Evolutionary conservation across 2,113 vertebrate genomes (phyloP), one percentile per base, ranked within the genome.

Genomic region (Xiphophorus hellerii): DNA sequence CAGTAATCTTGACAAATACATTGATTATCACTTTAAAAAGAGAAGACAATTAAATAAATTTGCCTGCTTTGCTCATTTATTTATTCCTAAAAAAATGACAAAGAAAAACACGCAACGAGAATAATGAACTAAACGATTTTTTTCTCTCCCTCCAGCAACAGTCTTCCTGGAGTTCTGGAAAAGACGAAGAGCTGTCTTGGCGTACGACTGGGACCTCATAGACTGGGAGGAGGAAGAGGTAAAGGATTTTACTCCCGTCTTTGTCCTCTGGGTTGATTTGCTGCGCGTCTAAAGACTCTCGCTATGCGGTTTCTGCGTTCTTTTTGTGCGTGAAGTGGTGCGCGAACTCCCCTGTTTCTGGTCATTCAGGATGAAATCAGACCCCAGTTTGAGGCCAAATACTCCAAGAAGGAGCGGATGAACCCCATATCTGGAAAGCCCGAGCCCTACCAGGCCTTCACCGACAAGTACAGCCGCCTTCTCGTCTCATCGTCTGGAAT

Each of bases 161-260:
- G 96, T 98, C 78, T 98, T 99, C 92, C 92, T 99, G 79, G 97
- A 99, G 90, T 98, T 99, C 83, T 99, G 97, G 97, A 99, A 99
- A 92, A 95, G 97, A 77, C 93, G 97, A 28, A 84, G 97, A 91
- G 97, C 97, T 3, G 96, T 97, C 61, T 96, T 99, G 73, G 97
- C 97, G 62, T 99, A 99, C 66, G 97, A 99, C 90, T 99, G 97
- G 97, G 97, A 99, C 89, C 94, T 98, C 81, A 96, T 98, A 74
- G 97, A 99, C 92, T 98, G 97, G 96, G 97, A 98, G 90, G 97
- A 98, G 89, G 97, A 99, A 67, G 97, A 98, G 96, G 97, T 98
- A 25, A 82, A 71, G 10, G 1, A 22, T 1, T 31, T 66, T 1
- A 9, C 8, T 60, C n/a, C 22, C 12, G 10, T 12, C 37, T 58